Percentiles rank a stretch among this genome's conserved stretches.
Evolutionary conservation across 1,140 invertebrate genomes (phyloP).

Genomic region (Drosophila lowei): DNA sequence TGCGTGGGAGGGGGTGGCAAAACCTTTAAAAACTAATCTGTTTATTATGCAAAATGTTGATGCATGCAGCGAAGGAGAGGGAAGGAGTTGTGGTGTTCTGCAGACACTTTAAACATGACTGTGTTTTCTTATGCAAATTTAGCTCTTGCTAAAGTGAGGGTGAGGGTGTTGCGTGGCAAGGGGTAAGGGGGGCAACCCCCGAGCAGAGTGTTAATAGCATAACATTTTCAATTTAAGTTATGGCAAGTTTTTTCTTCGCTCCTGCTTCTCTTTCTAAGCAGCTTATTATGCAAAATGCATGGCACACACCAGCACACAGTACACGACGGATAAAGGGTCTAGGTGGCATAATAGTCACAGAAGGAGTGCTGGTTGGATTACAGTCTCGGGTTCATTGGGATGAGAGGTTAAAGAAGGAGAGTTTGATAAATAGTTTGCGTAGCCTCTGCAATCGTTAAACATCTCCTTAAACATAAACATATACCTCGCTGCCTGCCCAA

Average conservation of each 20-base stretch:
- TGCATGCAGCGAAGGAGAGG: constrained; percentile 38
- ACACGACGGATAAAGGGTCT: constrained; percentile 10
- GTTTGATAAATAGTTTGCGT: not conserved
- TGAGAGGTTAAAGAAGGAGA: not conserved
- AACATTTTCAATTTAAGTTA: constrained; percentile 70
- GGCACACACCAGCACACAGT: constrained; percentile 18
- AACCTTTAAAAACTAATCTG: constrained; percentile 59
- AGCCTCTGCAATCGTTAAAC: not conserved
- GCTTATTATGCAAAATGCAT: constrained; percentile 64
- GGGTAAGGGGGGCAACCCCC: constrained; percentile 3
- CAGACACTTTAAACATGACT: constrained; percentile 39
- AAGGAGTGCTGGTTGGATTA: not conserved
- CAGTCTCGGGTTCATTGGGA: not conserved
- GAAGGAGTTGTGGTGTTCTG: not conserved
- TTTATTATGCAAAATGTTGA: constrained; percentile 71
- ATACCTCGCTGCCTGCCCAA: not conserved
- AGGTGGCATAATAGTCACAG: constrained; percentile 10
- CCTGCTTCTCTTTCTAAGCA: constrained; percentile 23
- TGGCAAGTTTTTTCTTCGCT: constrained; percentile 42
- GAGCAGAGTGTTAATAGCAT: constrained; percentile 65
- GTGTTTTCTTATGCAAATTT: constrained; percentile 68
- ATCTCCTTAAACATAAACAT: not conserved
- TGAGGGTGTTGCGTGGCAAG: not conserved
- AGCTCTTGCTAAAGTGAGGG: constrained; percentile 5
- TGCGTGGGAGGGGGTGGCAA: constrained; percentile 26